Conservation (phyloP, 2,113 vertebrate species). For the Daboia siamensis region DNA sequence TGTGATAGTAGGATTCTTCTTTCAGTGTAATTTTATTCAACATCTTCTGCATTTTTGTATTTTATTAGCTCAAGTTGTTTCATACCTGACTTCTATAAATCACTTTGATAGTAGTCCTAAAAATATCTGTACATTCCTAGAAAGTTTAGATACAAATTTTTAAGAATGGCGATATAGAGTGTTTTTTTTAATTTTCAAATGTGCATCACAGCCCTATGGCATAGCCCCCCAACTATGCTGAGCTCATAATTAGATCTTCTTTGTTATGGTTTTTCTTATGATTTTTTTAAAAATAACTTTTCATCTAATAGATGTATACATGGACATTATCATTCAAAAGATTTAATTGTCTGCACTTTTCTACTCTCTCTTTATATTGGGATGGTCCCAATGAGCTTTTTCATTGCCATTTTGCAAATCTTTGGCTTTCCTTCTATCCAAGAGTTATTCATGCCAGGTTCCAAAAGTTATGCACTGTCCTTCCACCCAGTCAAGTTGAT, state of each 20-base stretch:
- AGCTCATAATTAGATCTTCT: no score
- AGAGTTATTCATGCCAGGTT: neutral
- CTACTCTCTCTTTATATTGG: neutral
- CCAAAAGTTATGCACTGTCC: neutral
- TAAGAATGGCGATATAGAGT: neutral
- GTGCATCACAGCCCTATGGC: neutral
- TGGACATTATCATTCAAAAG: neutral
- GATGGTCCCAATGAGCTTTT: neutral
- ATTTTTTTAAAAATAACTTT: no score
- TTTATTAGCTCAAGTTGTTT: slow-evolving; percentile 44
- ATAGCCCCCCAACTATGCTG: neutral
- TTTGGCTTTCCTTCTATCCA: neutral
- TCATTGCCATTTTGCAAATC: neutral
- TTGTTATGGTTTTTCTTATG: no score
- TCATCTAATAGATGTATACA: no score
- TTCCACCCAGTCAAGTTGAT: neutral
- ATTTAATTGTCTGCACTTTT: neutral
- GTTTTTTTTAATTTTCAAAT: neutral
- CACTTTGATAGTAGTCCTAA: slow-evolving; percentile 2
- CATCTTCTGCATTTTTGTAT: slow-evolving; percentile 20
- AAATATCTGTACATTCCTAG: slow-evolving; percentile 29
- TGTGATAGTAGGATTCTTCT: neutral
- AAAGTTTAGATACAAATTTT: neutral
- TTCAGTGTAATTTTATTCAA: slow-evolving; percentile 41
- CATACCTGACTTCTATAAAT: slow-evolving; percentile 7